phyloP scores from a whole-genome alignment of 1,140 invertebrate species.

The Pseudomyrmex dendroicus region DNA sequence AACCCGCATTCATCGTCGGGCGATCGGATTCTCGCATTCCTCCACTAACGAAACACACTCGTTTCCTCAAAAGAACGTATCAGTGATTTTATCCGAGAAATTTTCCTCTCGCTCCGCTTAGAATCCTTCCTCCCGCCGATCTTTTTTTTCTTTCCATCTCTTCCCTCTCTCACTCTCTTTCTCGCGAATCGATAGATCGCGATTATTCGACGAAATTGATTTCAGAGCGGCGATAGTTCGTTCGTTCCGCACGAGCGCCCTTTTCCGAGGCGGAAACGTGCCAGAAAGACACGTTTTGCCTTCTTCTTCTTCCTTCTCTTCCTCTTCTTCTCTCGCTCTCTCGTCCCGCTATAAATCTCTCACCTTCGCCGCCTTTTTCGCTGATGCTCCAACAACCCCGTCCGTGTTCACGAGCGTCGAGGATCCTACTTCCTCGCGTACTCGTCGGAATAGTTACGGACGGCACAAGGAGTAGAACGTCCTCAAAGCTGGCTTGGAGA shows the following conservation, averaged over 20 bases:
- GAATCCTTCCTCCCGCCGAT: background rate
- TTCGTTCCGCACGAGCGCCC: constrained; percentile 50
- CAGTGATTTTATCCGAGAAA: constrained; percentile 24
- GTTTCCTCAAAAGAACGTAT: constrained; percentile 20
- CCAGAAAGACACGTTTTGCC: constrained; percentile 42
- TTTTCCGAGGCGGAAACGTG: constrained; percentile 49
- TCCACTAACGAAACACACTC: constrained; percentile 20
- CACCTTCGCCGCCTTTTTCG: constrained; percentile 2
- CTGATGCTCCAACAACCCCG: background rate
- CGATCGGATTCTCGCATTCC: constrained; percentile 11
- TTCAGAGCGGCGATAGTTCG: constrained; percentile 40
- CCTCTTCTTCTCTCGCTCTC: too few species aligned
- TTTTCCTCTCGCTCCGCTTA: constrained; percentile 23
- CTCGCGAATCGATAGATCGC: constrained; percentile 42
- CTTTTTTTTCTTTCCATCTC: background rate
- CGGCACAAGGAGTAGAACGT: background rate
- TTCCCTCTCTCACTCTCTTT: background rate
- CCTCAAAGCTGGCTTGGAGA: background rate
- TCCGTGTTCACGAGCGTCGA: constrained; percentile 8
- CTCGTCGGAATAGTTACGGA: background rate
- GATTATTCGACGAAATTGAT: constrained; percentile 61
- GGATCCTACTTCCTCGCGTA: background rate
- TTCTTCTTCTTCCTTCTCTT: background rate
- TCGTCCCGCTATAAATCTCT: constrained; percentile 39
- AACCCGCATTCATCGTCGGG: background rate